Percentiles rank a stretch among this genome's conserved stretches.
These are phyloP conservation scores for Hipposideros armiger DNA, from an alignment of 2,113 vertebrate genomes.

Conservation along the genomic window DNA sequence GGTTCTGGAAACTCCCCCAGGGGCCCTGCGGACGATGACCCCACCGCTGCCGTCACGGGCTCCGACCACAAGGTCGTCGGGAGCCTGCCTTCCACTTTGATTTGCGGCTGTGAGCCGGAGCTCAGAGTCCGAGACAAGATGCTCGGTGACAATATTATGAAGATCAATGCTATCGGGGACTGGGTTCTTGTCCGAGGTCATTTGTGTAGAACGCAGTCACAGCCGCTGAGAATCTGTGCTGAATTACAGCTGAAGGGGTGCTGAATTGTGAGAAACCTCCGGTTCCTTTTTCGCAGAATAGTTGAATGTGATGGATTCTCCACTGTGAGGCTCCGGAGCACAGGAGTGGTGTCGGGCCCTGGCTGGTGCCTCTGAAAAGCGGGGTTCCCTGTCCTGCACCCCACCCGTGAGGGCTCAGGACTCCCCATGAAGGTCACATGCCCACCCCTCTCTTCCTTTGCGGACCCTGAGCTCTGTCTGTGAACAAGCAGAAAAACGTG, in stretches of 20 bases:
- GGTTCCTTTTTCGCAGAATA: background rate
- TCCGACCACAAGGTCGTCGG: fast-evolving
- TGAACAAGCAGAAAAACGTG: fast-evolving
- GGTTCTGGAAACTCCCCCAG: fast-evolving
- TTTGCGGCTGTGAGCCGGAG: background rate
- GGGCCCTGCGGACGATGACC: fast-evolving
- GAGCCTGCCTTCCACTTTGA: fast-evolving
- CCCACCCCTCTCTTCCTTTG: fast-evolving
- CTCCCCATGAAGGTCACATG: fast-evolving
- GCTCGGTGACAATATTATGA: constrained; percentile 65
- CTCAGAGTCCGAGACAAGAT: background rate
- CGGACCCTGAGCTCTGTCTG: background rate
- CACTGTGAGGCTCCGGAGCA: fast-evolving
- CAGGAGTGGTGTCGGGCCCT: fast-evolving
- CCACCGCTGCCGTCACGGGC: fast-evolving
- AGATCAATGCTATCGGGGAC: constrained; percentile 71
- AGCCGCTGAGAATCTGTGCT: constrained; percentile 61
- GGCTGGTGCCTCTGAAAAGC: fast-evolving
- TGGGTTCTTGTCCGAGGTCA: constrained; percentile 62
- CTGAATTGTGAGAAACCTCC: background rate
- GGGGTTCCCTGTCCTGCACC: fast-evolving
- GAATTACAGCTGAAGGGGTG: constrained; percentile 59
- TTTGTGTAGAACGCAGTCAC: constrained; percentile 74
- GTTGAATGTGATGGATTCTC: background rate
- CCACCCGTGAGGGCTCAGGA: fast-evolving